These are phyloP conservation scores for Notarius lentiginosus DNA, from an alignment of 2,113 vertebrate species.

Conservation along the genomic window DNA sequence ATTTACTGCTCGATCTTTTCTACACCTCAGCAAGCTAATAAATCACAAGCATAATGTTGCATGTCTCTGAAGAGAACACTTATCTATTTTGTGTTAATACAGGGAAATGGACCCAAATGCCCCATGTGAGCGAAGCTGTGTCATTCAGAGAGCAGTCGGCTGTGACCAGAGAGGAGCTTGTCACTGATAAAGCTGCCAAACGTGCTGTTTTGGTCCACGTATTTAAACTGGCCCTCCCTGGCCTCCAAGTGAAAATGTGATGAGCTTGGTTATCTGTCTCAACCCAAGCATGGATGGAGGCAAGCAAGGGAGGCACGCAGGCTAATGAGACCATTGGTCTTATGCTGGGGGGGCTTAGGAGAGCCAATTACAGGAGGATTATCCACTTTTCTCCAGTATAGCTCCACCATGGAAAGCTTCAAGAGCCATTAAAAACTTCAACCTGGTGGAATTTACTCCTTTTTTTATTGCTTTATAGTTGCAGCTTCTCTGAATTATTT, in stretches of 20 bases:
- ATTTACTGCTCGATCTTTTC: not conserved
- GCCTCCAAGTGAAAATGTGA: slow-evolving; percentile 63
- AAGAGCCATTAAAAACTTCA: slow-evolving; percentile 57
- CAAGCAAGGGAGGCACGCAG: slow-evolving; percentile 68
- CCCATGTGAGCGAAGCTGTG: slow-evolving; percentile 47
- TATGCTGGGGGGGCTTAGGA: slow-evolving; percentile 59
- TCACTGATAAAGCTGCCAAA: slow-evolving; percentile 50
- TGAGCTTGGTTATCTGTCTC: slow-evolving; percentile 56
- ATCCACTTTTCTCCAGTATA: slow-evolving; percentile 55
- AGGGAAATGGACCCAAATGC: slow-evolving; percentile 65
- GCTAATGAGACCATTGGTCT: slow-evolving; percentile 69
- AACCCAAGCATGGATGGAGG: slow-evolving; percentile 68
- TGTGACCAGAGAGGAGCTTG: slow-evolving; percentile 53
- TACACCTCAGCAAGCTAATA: not conserved
- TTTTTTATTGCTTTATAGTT: slow-evolving; percentile 32
- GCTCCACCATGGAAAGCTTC: slow-evolving; percentile 41
- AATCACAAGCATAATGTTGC: slow-evolving; percentile 22
- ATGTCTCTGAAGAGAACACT: slow-evolving; percentile 31
- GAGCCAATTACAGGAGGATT: slow-evolving; percentile 70
- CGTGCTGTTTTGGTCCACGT: slow-evolving; percentile 40
- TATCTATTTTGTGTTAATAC: slow-evolving; percentile 51
- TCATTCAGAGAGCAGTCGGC: slow-evolving; percentile 53
- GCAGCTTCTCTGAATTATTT: slow-evolving; percentile 35
- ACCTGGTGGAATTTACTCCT: slow-evolving; percentile 62
- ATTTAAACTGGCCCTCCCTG: slow-evolving; percentile 58